A percentile compares a stretch with the other conserved stretches of the same genome.
Conservation (phyloP, 2,113 vertebrate species). For the Rallus limicola region DNA sequence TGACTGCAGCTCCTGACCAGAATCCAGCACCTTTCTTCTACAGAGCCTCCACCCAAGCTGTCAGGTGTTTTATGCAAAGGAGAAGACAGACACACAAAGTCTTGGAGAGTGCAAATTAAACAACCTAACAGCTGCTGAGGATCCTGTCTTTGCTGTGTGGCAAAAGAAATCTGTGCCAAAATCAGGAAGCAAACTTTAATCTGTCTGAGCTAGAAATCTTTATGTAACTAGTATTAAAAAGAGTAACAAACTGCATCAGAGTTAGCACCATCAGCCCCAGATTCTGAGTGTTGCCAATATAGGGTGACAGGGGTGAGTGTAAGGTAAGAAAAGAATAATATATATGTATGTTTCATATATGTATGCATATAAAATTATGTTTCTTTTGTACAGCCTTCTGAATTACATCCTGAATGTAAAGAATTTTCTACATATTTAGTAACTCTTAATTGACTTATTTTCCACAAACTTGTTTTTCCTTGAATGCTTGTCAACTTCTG, state of each 20-base stretch:
- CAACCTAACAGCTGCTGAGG: not conserved
- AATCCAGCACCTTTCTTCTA: not conserved
- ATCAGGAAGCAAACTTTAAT: not conserved
- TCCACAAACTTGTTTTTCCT: not conserved
- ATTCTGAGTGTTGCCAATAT: not conserved
- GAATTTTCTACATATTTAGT: not conserved
- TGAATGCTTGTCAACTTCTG: not conserved
- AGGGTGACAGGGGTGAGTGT: not conserved
- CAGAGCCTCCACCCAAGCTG: rapidly evolving
- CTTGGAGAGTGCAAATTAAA: not conserved
- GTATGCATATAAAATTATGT: not conserved
- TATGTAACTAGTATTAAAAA: not conserved
- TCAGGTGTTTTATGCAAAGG: not conserved
- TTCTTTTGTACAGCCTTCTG: not conserved
- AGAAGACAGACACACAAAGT: not conserved
- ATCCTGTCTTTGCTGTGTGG: not conserved
- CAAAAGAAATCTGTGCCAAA: not conserved
- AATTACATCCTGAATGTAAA: not conserved
- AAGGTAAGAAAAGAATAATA: not conserved
- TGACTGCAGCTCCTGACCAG: not conserved
- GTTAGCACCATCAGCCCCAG: not conserved
- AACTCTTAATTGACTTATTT: not conserved
- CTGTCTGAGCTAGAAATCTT: not conserved
- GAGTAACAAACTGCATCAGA: not conserved
- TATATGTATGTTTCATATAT: no score